A percentile compares a stretch with the other conserved stretches of the same genome.
phyloP scores from a whole-genome alignment of 2,888 invertebrate species.

The Lingula anatina region DNA sequence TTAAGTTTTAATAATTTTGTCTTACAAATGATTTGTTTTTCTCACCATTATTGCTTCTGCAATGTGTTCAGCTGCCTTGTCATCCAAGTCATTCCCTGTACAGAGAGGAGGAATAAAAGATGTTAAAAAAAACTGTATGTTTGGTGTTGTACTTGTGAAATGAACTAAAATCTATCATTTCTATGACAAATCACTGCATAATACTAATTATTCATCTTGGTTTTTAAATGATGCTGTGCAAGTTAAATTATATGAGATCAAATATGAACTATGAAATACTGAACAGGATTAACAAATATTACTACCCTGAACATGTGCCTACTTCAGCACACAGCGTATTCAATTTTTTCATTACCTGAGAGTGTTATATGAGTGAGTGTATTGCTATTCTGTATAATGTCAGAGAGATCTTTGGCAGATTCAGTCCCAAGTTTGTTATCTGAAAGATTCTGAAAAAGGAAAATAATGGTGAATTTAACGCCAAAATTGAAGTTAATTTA shows the following conservation, averaged over 20 bases:
- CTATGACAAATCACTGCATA: no score
- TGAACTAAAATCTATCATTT: no score
- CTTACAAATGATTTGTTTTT: neutral
- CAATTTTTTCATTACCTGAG: constrained; percentile 30
- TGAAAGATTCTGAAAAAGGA: constrained; percentile 35
- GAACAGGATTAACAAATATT: neutral
- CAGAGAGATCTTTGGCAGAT: constrained; percentile 31
- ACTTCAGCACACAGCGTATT: no score
- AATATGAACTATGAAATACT: neutral
- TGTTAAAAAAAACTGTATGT: no score
- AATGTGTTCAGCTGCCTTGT: constrained; percentile 33
- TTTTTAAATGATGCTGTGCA: no score
- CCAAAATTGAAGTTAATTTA: neutral
- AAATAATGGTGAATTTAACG: neutral
- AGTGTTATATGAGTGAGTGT: constrained; percentile 41
- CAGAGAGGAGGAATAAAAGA: constrained; percentile 7
- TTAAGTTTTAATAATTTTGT: neutral
- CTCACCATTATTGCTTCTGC: constrained; percentile 40
- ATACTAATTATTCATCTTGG: no score
- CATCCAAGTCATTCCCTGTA: constrained; percentile 43
- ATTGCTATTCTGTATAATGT: constrained; percentile 33
- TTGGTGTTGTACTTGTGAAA: no score
- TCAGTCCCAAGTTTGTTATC: constrained; percentile 36
- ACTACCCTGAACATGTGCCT: no score
- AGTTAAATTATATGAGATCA: no score